These are phyloP conservation scores for Rallus limicola DNA, from an alignment of 2,113 vertebrate genomes.

Conservation along the genomic window DNA sequence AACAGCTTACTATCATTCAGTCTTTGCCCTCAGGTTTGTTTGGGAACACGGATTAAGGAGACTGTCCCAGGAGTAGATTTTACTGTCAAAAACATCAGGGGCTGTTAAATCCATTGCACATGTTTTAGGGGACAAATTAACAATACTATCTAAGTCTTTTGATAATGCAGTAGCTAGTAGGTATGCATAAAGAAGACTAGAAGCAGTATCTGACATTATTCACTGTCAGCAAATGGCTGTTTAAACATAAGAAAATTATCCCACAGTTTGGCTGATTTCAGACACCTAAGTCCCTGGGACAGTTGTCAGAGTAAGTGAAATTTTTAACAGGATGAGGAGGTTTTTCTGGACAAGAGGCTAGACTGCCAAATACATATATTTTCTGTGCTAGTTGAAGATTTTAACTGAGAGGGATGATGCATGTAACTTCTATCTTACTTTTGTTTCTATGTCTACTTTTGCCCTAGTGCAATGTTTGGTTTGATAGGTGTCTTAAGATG, in stretches of 20 bases:
- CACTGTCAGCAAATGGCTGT: background rate
- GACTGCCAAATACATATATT: background rate
- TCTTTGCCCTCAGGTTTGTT: slow-evolving; percentile 43
- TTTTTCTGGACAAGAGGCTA: background rate
- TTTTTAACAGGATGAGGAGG: background rate
- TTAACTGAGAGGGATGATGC: background rate
- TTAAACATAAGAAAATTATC: background rate
- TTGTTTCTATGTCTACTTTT: background rate
- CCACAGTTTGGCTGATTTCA: background rate
- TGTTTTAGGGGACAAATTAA: slow-evolving; percentile 48
- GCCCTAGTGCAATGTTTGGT: background rate
- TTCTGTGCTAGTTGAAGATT: background rate
- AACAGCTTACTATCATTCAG: slow-evolving; percentile 30
- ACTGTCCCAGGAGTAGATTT: slow-evolving; percentile 19
- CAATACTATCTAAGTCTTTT: background rate
- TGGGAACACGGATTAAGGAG: slow-evolving; percentile 38
- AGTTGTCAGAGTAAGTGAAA: background rate
- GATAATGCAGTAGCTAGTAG: slow-evolving; percentile 51
- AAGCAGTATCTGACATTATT: background rate
- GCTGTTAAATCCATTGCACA: background rate
- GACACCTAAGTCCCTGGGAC: background rate
- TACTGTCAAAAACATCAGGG: slow-evolving; percentile 54
- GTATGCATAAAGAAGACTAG: background rate
- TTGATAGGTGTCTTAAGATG: background rate
- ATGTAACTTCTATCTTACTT: background rate